phyloP scores from a whole-genome alignment of 2,797 vertebrate species.

The Cryptoprocta ferox region DNA sequence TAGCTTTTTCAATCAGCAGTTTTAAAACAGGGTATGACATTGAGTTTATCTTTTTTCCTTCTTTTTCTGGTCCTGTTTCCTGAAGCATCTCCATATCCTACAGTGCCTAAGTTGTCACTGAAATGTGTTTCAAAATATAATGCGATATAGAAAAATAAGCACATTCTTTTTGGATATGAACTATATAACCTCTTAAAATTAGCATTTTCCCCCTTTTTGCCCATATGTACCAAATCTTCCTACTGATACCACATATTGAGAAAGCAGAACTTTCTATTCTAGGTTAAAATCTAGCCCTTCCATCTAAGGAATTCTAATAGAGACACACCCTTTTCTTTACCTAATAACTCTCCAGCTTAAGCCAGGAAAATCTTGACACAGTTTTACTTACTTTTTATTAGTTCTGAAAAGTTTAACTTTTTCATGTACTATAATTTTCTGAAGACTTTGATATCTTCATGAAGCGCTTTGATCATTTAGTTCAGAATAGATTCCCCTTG shows the following conservation, averaged over 20 bases:
- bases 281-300: constrained; percentile 51
- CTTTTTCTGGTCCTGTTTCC: constrained; percentile 49
- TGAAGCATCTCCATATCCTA: rapidly evolving
- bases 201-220: not conserved
- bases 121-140: constrained; percentile 53
- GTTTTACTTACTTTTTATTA: not conserved
- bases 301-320: not conserved
- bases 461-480: not conserved
- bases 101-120: not conserved
- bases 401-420: not conserved
- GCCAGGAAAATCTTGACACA: not conserved
- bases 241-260: constrained; percentile 49
- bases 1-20: not conserved
- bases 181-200: not conserved
- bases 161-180: constrained; percentile 43
- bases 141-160: not conserved
- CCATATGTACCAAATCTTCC: constrained; percentile 56
- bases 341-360: not conserved
- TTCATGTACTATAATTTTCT: not conserved
- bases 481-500: not conserved
- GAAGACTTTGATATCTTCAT: not conserved
- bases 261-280: constrained; percentile 45
- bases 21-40: not conserved
- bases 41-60: constrained; percentile 5
- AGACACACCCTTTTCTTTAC: not conserved